Evolutionary conservation across 2,113 vertebrate species (phyloP).

Genomic region (Dinomys branickii): DNA sequence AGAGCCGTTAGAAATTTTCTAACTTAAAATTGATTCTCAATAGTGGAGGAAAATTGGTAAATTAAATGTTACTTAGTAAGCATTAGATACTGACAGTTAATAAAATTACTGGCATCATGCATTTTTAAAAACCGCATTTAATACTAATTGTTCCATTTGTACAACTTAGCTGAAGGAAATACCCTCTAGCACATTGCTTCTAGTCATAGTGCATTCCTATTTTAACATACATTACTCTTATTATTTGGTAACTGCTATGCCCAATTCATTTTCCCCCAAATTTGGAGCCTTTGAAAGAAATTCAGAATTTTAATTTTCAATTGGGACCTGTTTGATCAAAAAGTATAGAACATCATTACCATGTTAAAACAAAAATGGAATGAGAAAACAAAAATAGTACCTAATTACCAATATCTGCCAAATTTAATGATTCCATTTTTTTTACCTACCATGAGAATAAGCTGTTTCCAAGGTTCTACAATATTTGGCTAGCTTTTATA

Average conservation of each 20-base stretch:
- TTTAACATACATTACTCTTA: background rate
- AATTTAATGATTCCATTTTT: background rate
- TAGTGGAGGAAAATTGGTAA: background rate
- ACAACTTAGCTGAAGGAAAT: constrained; percentile 59
- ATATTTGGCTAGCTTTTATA: background rate
- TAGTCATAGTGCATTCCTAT: background rate
- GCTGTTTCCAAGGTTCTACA: background rate
- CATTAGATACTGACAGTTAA: background rate
- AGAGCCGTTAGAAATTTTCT: background rate
- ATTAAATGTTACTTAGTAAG: background rate
- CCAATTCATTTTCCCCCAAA: background rate
- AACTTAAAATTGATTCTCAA: background rate
- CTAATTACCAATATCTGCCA: background rate
- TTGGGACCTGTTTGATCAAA: background rate
- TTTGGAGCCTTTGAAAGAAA: background rate
- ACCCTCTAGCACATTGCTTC: background rate
- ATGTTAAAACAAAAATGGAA: background rate
- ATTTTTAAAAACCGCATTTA: background rate
- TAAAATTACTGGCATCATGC: background rate
- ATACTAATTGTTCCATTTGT: background rate
- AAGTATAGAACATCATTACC: background rate
- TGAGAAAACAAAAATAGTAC: background rate
- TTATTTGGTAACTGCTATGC: background rate
- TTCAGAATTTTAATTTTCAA: background rate
- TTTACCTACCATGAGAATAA: background rate